These are phyloP conservation scores for Pachyseris speciosa DNA, from an alignment of 64 coral and sea anemone genomes.

Conservation along the genomic window DNA sequence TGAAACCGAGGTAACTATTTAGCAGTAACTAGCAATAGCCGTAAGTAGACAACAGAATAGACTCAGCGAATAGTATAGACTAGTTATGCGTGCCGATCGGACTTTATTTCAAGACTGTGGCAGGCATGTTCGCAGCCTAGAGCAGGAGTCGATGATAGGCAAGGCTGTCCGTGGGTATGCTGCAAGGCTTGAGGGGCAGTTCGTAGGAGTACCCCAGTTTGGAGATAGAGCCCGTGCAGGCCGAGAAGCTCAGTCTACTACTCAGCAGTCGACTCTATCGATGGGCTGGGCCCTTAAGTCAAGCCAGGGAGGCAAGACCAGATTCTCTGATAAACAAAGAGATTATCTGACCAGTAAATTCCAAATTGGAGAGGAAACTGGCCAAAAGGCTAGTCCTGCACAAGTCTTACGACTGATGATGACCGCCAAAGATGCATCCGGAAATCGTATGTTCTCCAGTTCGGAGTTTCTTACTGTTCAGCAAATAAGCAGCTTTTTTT, in stretches of 20 bases:
- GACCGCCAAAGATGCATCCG: not conserved
- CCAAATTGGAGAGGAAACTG: not conserved
- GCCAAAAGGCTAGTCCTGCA: not conserved
- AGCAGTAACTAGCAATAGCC: too few species aligned
- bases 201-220: not conserved
- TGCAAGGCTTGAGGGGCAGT: conserved; percentile 35
- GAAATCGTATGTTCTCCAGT: conserved; percentile 4
- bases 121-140: not conserved
- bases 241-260: not conserved
- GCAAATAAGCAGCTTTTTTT: conserved; percentile 28
- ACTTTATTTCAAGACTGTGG: too few species aligned
- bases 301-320: conserved; percentile 5
- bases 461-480: not conserved
- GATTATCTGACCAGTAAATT: conserved; percentile 16
- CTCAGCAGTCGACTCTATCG: not conserved
- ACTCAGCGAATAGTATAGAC: too few species aligned
- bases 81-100: too few species aligned
- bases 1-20: too few species aligned
- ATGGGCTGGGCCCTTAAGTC: not conserved
- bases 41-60: too few species aligned
- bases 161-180: conserved; percentile 45
- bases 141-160: not conserved
- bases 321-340: conserved; percentile 34
- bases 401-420: not conserved
- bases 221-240: not conserved